Evolutionary conservation across 35 echinoderm and acorn worm genomes (phyloP).

Genomic region (Apostichopus parvimensis): DNA sequence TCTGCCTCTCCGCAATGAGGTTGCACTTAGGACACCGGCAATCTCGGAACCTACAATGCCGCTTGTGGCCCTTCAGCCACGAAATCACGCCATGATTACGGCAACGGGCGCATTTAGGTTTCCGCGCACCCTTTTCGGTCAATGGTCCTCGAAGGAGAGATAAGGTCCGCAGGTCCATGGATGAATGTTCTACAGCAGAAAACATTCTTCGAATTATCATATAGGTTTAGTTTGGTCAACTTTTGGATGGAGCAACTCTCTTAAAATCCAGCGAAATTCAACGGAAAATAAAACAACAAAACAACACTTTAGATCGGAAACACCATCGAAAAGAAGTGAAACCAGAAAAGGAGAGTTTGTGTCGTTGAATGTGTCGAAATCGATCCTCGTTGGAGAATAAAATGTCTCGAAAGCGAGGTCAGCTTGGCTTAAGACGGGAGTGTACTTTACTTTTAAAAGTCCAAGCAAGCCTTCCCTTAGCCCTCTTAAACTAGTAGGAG

Average conservation of each 20-base stretch:
- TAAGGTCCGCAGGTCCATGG: conserved; percentile 82
- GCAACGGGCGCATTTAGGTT: conserved; percentile 98
- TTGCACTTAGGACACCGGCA: conserved; percentile 97
- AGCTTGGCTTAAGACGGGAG: conserved; percentile 16
- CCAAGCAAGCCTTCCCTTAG: conserved; percentile 17
- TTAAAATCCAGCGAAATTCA: too few species aligned
- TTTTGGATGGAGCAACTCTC: too few species aligned
- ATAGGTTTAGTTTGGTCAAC: background rate
- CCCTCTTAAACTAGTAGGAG: background rate
- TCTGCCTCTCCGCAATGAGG: conserved; percentile 94
- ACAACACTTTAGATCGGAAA: background rate
- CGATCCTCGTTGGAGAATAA: background rate
- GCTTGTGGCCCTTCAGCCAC: conserved; percentile 97
- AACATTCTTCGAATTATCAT: conserved; percentile 39
- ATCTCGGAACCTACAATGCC: conserved; percentile 95
- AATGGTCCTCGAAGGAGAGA: conserved; percentile 88
- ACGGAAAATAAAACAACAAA: background rate
- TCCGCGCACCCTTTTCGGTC: conserved; percentile 94
- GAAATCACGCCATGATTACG: conserved; percentile 98
- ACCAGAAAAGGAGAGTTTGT: background rate
- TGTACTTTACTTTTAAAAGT: conserved; percentile 18
- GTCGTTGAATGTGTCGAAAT: background rate
- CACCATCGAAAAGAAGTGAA: too few species aligned
- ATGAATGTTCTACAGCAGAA: conserved; percentile 61
- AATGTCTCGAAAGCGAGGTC: conserved; percentile 13